phyloP scores from a whole-genome alignment of 2,888 invertebrate genomes.

The Doris montereyensis region DNA sequence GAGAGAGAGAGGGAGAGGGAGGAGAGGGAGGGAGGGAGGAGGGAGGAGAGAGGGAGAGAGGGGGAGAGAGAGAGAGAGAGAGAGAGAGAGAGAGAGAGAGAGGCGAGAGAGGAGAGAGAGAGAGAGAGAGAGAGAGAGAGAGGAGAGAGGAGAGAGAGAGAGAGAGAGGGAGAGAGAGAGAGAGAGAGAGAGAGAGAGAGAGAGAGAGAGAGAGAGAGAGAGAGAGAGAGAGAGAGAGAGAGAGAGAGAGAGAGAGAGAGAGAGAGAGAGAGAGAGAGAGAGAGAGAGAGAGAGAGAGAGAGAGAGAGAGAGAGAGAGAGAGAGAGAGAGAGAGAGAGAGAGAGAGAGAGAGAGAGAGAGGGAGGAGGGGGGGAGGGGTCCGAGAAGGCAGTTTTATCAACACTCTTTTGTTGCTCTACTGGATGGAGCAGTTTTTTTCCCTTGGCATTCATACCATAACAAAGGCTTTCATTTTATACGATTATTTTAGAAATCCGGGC shows the following conservation, averaged over 20 bases:
- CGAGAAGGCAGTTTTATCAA: background rate
- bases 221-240: background rate
- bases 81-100: background rate
- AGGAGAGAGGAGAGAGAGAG: background rate
- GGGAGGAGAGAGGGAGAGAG: background rate
- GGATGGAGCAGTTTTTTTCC: too few relatives aligned
- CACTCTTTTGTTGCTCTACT: too few relatives aligned
- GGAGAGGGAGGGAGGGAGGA: background rate
- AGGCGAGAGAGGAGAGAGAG: background rate
- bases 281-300: background rate
- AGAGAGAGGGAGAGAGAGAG: background rate
- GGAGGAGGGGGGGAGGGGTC: background rate
- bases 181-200: background rate
- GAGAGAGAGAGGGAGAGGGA: background rate
- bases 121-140: background rate
- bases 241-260: background rate
- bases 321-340: background rate
- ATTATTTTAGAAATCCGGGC: too few relatives aligned
- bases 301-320: background rate
- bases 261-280: background rate
- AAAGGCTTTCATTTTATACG: too few relatives aligned
- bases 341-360: background rate
- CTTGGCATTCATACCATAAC: too few relatives aligned
- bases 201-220: background rate
- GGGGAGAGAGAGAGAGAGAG: background rate